Percentiles rank a stretch among this genome's conserved stretches.
phyloP scores from a whole-genome alignment of 1,140 invertebrate species.

The Aleiodes sp. region DNA sequence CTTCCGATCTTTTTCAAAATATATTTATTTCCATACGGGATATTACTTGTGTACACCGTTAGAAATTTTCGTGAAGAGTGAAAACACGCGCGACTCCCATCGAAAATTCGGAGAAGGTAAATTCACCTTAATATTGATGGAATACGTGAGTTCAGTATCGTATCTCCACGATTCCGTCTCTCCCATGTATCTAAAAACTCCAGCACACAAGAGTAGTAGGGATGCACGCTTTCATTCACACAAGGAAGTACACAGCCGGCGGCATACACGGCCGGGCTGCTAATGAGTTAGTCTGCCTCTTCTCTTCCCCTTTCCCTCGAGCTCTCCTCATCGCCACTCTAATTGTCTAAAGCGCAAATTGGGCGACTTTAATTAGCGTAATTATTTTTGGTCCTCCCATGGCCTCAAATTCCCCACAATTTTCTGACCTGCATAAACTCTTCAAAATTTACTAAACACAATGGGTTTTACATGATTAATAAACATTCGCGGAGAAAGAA shows the following conservation, averaged over 20 bases:
- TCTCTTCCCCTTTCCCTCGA: conserved; percentile 19
- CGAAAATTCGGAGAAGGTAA: too few relatives aligned
- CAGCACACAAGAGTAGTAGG: conserved; percentile 20
- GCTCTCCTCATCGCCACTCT: conserved; percentile 49
- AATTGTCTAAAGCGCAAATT: conserved; percentile 63
- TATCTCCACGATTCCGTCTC: background rate
- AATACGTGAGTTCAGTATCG: background rate
- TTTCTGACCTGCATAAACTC: too few relatives aligned
- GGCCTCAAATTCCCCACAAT: conserved; percentile 37
- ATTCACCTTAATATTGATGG: too few relatives aligned
- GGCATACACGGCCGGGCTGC: conserved; percentile 38
- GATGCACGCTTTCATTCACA: conserved; percentile 36
- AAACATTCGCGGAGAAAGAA: too few relatives aligned
- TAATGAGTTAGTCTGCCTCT: conserved; percentile 55
- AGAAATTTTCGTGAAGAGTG: too few relatives aligned
- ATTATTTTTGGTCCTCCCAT: conserved; percentile 58
- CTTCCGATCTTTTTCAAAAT: too few relatives aligned
- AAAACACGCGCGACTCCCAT: too few relatives aligned
- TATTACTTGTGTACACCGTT: too few relatives aligned
- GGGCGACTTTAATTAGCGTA: conserved; percentile 64
- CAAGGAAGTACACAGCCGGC: conserved; percentile 31
- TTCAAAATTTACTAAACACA: background rate
- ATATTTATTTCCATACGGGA: too few relatives aligned
- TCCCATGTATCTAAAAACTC: background rate
- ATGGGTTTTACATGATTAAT: background rate